Base-by-base conservation (phyloP, 2,113 vertebrate genomes). In the Atherinomorus stipes region DNA sequence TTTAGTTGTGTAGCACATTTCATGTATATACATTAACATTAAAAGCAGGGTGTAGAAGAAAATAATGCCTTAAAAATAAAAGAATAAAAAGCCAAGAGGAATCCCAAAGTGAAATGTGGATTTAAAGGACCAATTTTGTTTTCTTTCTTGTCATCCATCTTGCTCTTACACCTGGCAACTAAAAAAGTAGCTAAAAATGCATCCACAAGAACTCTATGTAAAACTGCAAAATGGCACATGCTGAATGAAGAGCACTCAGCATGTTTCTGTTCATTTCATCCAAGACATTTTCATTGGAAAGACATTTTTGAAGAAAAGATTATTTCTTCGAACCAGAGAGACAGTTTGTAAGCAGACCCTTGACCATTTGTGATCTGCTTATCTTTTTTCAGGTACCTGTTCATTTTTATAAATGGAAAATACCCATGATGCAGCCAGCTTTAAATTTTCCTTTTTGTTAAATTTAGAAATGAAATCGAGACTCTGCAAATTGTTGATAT, bases 401-500 rank as follows among this genome's bases (percentile, higher is more conserved):
- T 57, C 49, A 65, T 80, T 77, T 70, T 75, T 40, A 26, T 50
- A 80, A 85, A 81, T 74, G 31, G 58, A 19, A 85, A 81, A 85
- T 51, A 64, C 57, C 76, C 78, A 65, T 66, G 70, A 73, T 61
- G 19, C 16, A 71, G 74, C 11, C 60, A 51, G 49, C 68, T 87
- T 78, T 7, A 68, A 56, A 79, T 76, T 85, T 71, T 69, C 74
- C 77, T 42, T 42, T 42, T 42, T 16, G 15, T 87, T 83, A 85
- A 74, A 79, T 40, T n/a, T 52, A 65, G 11, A 75, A 85, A 85
- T 85, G 64, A 65, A 85, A 78, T 81, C 78, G 3, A 67, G 71
- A 58, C 1, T 9, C 40, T 11, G 5, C 4, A 47, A 77, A 81
- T 66, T 62, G 47, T 64, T 80, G 56, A 64, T 78, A 56, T 72